Evolutionary conservation across 2,797 vertebrate species (phyloP).

Genomic region (Numenius phaeopus): DNA sequence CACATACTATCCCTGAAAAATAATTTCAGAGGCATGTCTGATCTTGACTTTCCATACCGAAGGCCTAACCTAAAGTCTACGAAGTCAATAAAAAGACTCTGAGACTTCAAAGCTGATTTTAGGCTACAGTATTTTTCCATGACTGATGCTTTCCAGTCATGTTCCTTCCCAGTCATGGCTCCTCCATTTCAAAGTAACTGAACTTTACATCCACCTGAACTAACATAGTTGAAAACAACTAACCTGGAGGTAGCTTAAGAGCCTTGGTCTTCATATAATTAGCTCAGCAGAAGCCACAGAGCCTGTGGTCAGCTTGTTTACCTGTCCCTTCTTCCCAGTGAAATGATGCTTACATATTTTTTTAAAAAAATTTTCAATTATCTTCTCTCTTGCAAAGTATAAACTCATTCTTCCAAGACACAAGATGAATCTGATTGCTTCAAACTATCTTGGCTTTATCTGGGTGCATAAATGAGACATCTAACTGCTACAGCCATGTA

Average conservation of each 20-base stretch:
- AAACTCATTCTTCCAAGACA: background rate
- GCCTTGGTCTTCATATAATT: background rate
- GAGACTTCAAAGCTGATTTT: constrained; percentile 5
- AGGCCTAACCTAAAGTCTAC: background rate
- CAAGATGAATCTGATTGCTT: background rate
- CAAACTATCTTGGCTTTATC: constrained; percentile 48
- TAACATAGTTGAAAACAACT: background rate
- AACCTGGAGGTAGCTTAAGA: background rate
- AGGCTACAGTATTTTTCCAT: constrained; percentile 5
- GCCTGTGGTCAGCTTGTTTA: background rate
- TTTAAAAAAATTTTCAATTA: background rate
- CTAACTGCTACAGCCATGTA: constrained; percentile 1
- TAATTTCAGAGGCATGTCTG: background rate
- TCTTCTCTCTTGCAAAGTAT: background rate
- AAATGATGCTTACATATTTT: background rate
- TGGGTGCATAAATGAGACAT: background rate
- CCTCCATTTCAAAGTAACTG: background rate
- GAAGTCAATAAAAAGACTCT: background rate
- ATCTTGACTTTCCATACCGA: background rate
- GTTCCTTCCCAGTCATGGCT: background rate
- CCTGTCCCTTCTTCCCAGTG: background rate
- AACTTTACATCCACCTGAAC: background rate
- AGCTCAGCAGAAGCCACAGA: background rate
- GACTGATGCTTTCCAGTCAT: background rate
- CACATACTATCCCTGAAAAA: background rate